Evolutionary conservation across 2,113 vertebrate species (phyloP).

Genomic region (Tragelaphus imberbis): DNA sequence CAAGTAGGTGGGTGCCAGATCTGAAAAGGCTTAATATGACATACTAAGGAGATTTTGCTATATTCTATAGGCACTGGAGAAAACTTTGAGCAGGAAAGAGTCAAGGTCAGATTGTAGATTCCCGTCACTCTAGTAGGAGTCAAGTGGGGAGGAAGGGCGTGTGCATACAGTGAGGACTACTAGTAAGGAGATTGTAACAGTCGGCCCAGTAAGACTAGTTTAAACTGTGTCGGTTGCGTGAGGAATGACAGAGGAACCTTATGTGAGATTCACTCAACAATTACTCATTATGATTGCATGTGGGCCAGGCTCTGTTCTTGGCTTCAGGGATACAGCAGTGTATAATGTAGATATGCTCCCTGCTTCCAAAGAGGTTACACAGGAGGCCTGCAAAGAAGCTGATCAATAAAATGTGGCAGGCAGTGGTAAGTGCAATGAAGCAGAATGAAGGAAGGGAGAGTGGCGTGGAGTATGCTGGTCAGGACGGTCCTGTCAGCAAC

Average conservation of each 20-base stretch:
- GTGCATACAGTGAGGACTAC: neutral
- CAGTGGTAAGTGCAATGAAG: neutral
- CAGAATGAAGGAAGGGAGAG: neutral
- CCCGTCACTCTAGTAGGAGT: neutral
- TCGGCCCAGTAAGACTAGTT: neutral
- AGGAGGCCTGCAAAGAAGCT: neutral
- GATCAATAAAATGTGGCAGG: neutral
- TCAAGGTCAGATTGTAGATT: neutral
- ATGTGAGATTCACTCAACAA: neutral
- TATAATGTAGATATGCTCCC: neutral
- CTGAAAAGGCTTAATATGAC: neutral
- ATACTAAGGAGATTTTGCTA: neutral
- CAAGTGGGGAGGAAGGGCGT: neutral
- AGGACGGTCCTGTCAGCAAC: neutral
- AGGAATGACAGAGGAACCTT: neutral
- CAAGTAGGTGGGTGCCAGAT: neutral
- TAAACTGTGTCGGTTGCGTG: neutral
- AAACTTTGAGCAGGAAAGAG: neutral
- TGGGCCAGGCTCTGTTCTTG: neutral
- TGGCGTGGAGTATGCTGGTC: neutral
- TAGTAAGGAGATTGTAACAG: neutral
- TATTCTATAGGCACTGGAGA: neutral
- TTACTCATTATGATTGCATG: neutral
- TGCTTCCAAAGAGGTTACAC: neutral
- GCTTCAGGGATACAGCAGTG: neutral